Base-by-base conservation (phyloP, 2,113 vertebrate genomes). In the Sorex araneus region DNA sequence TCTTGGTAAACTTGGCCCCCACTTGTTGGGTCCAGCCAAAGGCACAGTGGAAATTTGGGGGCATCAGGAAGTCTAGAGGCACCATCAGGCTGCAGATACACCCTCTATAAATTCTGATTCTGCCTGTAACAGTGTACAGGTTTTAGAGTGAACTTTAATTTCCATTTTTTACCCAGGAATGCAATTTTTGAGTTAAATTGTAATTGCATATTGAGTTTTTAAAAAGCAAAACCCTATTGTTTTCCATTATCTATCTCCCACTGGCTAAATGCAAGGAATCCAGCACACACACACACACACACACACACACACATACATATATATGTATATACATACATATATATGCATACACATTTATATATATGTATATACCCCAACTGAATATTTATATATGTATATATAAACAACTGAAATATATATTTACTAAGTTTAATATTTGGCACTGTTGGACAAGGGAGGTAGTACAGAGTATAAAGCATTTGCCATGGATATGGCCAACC, bases 121-220 rank as follows among this genome's bases (percentile, higher is more conserved):
- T 54, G 10, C 54, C 54, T 54, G 4, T 54, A 54, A 54, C 54
- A 15, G 85, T 5, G 34, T 78, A 25, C 36, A 87, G 43, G 64
- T 43, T 93, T 91, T 60, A 27, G 12, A 60, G 23, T 84, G 87
- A 94, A 73, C 13, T 13, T 43, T 64, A 40, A 12, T 67, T 92
- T 90, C 84, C 13, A 57, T 50, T 64, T 84, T 73, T 71, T 71
- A 34, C 64, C 74, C n/a, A 34, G 32, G 36, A 85, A 23, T n/a
- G 10, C 21, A 76, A 40, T 18, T 54, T 32, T 19, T 69, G 7
- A 36, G 66, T 64, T 76, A 77, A 45, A 76, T 76, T 50, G 30
- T 88, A 84, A 75, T 43, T 88, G 74, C 43, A 43, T 87, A 54
- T 69, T 92, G 45, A 77, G 23, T 71, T 87, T 66, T 54, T 19